Percentiles rank a stretch among this genome's conserved stretches.
phyloP scores from a whole-genome alignment of 2,888 invertebrate genomes.

The Stomorhina lunata region DNA sequence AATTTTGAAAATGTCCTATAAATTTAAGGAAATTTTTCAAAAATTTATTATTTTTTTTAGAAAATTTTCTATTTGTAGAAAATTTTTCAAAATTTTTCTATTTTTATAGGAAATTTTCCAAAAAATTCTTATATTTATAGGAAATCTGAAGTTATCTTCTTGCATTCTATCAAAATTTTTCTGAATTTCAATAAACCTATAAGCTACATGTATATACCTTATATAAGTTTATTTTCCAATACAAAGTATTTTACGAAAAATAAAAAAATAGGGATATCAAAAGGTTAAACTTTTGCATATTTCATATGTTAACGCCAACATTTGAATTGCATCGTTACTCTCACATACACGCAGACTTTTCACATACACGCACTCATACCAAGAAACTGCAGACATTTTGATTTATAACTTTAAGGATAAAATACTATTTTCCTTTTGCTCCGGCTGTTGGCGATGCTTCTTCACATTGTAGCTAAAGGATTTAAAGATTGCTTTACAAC shows the following conservation, averaged over 20 bases:
- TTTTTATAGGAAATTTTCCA: too few species aligned
- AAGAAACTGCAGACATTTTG: constrained; percentile 71
- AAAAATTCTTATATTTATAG: too few species aligned
- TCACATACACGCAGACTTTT: not conserved
- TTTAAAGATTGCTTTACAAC: constrained; percentile 44
- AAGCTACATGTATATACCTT: too few species aligned
- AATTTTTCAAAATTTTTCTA: too few species aligned
- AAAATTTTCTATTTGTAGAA: too few species aligned
- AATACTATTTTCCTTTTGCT: constrained; percentile 29
- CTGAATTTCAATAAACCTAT: too few species aligned
- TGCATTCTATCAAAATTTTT: too few species aligned
- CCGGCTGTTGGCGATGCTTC: constrained; percentile 66
- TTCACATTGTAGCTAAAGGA: constrained; percentile 69
- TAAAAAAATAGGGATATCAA: constrained; percentile 51
- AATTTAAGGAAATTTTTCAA: too few species aligned
- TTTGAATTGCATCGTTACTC: constrained; percentile 71
- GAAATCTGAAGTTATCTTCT: too few species aligned
- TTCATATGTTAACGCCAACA: constrained; percentile 76
- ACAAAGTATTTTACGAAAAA: not conserved
- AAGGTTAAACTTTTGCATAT: constrained; percentile 71
- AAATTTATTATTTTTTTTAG: too few species aligned
- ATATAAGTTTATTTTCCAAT: too few species aligned
- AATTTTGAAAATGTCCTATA: too few species aligned
- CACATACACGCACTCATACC: not conserved
- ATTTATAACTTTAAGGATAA: constrained; percentile 71